phyloP scores from a whole-genome alignment of 2,797 vertebrate species.

The Neosilurus hyrtlii region DNA sequence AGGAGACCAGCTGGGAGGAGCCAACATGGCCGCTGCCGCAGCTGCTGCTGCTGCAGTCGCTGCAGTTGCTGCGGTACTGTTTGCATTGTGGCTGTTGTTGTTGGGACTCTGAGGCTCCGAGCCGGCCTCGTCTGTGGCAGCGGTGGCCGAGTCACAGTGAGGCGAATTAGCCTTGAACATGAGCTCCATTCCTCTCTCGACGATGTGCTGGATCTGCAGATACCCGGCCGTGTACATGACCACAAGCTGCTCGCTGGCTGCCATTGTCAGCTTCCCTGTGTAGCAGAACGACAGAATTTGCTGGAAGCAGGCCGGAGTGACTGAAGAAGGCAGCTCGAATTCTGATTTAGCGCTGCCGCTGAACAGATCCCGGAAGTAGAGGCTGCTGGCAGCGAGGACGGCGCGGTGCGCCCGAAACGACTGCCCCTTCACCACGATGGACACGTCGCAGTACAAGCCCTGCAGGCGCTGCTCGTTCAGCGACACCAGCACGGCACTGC shows the following conservation, averaged over 20 bases:
- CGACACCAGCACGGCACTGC: conserved; percentile 94
- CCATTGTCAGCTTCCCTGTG: conserved; percentile 97
- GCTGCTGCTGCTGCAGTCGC: not conserved
- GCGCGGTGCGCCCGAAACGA: conserved; percentile 97
- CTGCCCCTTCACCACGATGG: conserved; percentile 96
- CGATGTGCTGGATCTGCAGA: conserved; percentile 98
- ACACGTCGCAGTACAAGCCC: conserved; percentile 98
- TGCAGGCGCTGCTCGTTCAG: conserved; percentile 95
- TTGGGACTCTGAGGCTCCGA: conserved; percentile 94
- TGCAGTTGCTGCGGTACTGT: not conserved
- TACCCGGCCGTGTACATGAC: conserved; percentile 99
- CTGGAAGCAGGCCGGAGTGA: conserved; percentile 95
- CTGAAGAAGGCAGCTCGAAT: conserved; percentile 94
- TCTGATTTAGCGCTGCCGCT: conserved; percentile 93
- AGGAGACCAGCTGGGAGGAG: conserved; percentile 79
- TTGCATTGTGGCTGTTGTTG: conserved; percentile 69
- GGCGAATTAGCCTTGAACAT: conserved; percentile 99
- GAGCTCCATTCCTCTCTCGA: conserved; percentile 95
- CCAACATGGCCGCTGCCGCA: conserved; percentile 57
- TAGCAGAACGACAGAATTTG: conserved; percentile 99
- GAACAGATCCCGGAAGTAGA: conserved; percentile 97
- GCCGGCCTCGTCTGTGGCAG: conserved; percentile 86
- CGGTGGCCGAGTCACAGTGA: conserved; percentile 98
- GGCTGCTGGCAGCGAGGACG: conserved; percentile 95
- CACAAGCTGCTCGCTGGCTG: conserved; percentile 97